Conservation (phyloP, 2,113 vertebrate genomes). For the Corvus cornix region DNA sequence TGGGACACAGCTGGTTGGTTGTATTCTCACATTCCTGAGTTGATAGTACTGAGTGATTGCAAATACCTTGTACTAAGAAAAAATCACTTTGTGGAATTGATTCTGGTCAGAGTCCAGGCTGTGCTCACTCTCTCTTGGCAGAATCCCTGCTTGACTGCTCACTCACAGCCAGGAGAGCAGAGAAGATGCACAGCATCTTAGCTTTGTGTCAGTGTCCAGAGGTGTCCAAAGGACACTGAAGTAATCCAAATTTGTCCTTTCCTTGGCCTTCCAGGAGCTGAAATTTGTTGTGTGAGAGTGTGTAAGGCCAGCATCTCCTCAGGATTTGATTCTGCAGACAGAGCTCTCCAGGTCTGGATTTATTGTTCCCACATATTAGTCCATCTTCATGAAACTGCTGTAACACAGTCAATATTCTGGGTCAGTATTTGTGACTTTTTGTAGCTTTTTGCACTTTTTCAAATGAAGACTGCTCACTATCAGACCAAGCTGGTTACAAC, state of each 20-base stretch:
- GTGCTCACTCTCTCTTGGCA: neutral
- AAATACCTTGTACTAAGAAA: slow-evolving; percentile 7
- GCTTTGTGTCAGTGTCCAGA: neutral
- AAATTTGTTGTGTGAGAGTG: neutral
- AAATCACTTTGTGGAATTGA: slow-evolving; percentile 38
- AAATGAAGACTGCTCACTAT: neutral
- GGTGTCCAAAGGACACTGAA: neutral
- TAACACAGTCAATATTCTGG: neutral
- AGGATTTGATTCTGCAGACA: neutral
- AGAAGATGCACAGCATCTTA: neutral
- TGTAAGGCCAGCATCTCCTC: neutral
- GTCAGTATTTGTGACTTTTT: neutral
- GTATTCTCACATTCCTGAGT: slow-evolving; percentile 16
- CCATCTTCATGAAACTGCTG: neutral
- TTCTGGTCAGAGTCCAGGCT: neutral
- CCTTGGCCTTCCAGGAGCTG: neutral
- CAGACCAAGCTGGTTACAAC: neutral
- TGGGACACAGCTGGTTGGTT: neutral
- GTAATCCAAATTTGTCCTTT: neutral
- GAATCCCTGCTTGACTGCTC: neutral
- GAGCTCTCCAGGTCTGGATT: neutral
- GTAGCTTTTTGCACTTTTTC: neutral
- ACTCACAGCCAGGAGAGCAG: neutral
- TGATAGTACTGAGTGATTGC: slow-evolving; percentile 34
- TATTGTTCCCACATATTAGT: neutral